These are phyloP conservation scores for Syngnathoides biaculeatus DNA, from an alignment of 2,113 vertebrate species.

Conservation along the genomic window DNA sequence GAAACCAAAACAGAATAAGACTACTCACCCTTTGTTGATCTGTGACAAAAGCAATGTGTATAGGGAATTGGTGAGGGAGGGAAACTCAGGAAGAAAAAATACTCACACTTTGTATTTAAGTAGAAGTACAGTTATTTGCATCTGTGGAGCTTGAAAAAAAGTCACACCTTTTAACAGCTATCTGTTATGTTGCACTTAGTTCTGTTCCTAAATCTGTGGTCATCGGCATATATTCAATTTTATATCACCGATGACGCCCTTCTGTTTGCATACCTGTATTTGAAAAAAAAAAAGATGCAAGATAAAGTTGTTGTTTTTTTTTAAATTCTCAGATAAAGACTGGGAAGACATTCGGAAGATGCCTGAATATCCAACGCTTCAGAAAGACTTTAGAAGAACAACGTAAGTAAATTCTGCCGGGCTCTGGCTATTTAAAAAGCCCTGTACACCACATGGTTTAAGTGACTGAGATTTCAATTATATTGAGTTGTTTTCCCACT, in stretches of 20 bases:
- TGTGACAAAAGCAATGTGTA: no score
- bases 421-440: neutral
- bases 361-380: conserved; percentile 98
- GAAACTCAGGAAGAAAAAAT: no score
- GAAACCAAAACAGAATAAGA: no score
- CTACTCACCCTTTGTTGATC: no score
- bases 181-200: no score
- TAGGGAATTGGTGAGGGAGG: no score
- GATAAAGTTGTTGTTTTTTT: conserved; percentile 1
- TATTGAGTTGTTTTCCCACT: conserved; percentile 13
- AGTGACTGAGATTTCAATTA: neutral
- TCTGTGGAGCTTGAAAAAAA: no score
- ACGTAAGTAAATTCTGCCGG: conserved; percentile 80
- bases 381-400: conserved; percentile 97
- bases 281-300: neutral
- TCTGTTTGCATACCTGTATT: neutral
- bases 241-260: neutral
- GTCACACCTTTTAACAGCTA: no score
- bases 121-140: no score
- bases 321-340: conserved; percentile 86
- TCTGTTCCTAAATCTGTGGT: no score
- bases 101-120: no score
- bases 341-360: conserved; percentile 99
- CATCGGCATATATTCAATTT: neutral
- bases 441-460: neutral